Evolutionary conservation across 2,113 vertebrate species (phyloP).

Genomic region (Chrysochloris asiatica): DNA sequence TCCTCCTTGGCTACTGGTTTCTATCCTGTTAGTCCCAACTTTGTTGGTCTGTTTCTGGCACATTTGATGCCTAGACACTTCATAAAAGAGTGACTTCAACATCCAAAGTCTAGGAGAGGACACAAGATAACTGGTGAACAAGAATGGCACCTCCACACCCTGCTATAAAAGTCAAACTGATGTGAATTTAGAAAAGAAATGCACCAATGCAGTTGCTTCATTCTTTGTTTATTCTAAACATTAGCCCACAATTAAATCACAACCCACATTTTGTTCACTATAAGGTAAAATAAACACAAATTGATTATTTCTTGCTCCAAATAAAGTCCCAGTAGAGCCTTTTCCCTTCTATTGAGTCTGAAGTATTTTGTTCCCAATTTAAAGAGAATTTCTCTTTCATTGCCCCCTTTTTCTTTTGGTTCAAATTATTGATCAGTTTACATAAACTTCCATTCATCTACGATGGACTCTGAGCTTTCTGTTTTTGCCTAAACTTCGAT

Average conservation of each 20-base stretch:
- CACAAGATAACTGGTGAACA: neutral
- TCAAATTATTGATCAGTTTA: neutral
- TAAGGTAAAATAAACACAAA: conserved; percentile 12
- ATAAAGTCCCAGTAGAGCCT: neutral
- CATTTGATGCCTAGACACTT: neutral
- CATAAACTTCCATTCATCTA: conserved; percentile 29
- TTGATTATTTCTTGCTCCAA: neutral
- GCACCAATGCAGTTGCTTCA: neutral
- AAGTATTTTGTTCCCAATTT: conserved; percentile 40
- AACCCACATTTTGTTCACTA: neutral
- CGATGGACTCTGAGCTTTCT: neutral
- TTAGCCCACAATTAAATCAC: neutral
- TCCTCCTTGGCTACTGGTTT: neutral
- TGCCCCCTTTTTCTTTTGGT: conserved; percentile 40
- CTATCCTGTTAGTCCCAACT: neutral
- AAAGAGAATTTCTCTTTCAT: neutral
- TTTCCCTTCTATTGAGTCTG: neutral
- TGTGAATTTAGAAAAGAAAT: neutral
- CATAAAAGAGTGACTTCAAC: neutral
- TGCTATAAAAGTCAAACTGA: neutral
- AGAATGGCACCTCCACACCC: neutral
- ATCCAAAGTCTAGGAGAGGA: conserved; percentile 15
- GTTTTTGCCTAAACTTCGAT: neutral
- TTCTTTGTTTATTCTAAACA: conserved; percentile 12
- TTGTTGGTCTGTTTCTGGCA: neutral